These are phyloP conservation scores for Channallabes apus DNA, from an alignment of 2,797 vertebrate species.

Conservation along the genomic window DNA sequence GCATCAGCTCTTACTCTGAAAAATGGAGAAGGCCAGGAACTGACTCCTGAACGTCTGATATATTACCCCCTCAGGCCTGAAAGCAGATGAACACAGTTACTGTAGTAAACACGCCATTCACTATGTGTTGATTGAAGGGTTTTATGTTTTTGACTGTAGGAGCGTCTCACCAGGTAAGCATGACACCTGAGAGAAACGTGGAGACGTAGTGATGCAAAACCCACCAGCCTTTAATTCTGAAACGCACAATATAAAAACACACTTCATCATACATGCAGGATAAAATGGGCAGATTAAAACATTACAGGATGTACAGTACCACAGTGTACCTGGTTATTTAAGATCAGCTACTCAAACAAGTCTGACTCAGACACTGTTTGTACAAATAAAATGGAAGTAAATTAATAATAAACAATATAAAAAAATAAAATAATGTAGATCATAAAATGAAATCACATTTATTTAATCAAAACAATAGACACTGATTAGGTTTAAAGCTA, in stretches of 20 bases:
- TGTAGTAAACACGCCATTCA: not conserved
- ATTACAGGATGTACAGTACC: not conserved
- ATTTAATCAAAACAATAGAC: not conserved
- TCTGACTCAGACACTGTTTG: not conserved
- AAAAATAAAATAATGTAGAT: not conserved
- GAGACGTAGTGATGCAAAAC: slow-evolving; percentile 97
- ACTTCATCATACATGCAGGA: not conserved
- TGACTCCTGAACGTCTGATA: slow-evolving; percentile 97
- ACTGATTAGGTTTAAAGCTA: not conserved
- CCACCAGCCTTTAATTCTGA: slow-evolving; percentile 98
- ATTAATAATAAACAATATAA: not conserved
- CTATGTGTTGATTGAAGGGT: not conserved
- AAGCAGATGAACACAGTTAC: slow-evolving; percentile 16
- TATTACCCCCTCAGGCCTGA: slow-evolving; percentile 92
- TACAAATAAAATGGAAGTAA: not conserved
- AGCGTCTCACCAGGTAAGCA: slow-evolving; percentile 92
- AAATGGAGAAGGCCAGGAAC: slow-evolving; percentile 96
- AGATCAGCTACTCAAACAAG: no score
- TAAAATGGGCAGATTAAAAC: not conserved
- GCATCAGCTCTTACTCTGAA: slow-evolving; percentile 86
- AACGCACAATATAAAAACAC: not conserved
- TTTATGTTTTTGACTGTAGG: not conserved
- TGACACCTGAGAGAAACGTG: slow-evolving; percentile 94
- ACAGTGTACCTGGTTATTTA: not conserved
- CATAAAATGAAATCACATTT: not conserved